These are phyloP conservation scores for Apodemia mormo DNA, from an alignment of 2,888 invertebrate genomes.

Conservation along the genomic window DNA sequence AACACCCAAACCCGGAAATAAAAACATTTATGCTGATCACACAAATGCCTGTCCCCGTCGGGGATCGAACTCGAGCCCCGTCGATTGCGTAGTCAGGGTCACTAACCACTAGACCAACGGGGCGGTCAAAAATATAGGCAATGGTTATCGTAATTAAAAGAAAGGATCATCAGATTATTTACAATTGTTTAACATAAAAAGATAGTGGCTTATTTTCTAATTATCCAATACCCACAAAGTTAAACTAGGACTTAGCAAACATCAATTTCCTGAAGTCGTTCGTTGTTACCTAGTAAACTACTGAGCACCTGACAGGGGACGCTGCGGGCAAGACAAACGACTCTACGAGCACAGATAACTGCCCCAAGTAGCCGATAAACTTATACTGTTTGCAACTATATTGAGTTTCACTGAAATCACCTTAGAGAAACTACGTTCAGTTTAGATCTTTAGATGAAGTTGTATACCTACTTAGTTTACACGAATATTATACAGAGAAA, in stretches of 20 bases:
- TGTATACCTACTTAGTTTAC: too few species aligned
- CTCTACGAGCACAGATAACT: conserved; percentile 17
- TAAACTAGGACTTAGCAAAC: neutral
- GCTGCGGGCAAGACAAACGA: conserved; percentile 20
- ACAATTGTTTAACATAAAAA: neutral
- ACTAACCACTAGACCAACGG: too few species aligned
- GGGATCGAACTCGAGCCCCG: too few species aligned
- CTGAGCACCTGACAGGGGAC: conserved; percentile 20
- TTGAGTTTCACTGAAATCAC: neutral
- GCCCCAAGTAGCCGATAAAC: conserved; percentile 14
- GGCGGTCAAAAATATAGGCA: too few species aligned
- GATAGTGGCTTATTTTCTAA: neutral
- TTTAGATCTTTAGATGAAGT: too few species aligned
- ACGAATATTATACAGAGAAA: too few species aligned
- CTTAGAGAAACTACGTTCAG: too few species aligned
- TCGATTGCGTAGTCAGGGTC: too few species aligned
- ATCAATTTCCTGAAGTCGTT: conserved; percentile 27
- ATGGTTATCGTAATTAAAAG: neutral
- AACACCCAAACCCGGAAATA: too few species aligned
- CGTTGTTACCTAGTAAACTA: conserved; percentile 8
- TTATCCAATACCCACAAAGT: neutral
- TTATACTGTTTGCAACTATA: conserved; percentile 1
- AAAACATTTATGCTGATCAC: too few species aligned
- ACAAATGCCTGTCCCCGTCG: too few species aligned
- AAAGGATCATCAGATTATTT: too few species aligned